phyloP scores from a whole-genome alignment of 2,113 vertebrate genomes.

The Oxygymnocypris stewartii region DNA sequence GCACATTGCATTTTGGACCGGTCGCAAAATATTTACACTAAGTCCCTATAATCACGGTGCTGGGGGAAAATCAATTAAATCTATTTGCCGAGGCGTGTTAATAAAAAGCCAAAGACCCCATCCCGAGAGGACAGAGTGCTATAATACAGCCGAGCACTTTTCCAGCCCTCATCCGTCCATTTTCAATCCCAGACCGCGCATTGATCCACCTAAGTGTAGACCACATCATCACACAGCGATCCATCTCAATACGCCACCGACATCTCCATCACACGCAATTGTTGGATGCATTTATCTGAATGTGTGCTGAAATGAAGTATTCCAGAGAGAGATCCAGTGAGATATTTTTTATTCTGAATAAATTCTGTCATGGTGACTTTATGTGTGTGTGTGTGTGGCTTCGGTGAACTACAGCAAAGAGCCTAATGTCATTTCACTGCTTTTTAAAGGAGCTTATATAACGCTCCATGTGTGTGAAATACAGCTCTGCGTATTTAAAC shows the following conservation, averaged over 20 bases:
- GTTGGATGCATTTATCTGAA: slow-evolving; percentile 37
- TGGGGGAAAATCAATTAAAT: slow-evolving; percentile 50
- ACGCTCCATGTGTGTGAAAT: not conserved
- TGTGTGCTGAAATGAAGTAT: slow-evolving; percentile 34
- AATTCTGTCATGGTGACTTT: not conserved
- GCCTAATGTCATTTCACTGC: not conserved
- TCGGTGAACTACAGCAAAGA: not conserved
- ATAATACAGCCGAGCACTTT: slow-evolving; percentile 2
- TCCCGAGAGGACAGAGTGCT: slow-evolving; percentile 26
- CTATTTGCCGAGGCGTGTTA: slow-evolving; percentile 42
- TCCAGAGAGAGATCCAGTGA: not conserved
- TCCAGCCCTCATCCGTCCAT: slow-evolving; percentile 19
- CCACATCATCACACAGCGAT: slow-evolving; percentile 10
- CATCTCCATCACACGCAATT: slow-evolving; percentile 42
- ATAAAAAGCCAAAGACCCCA: slow-evolving; percentile 42
- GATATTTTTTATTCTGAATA: not conserved
- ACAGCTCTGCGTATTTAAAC: not conserved
- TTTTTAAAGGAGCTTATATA: not conserved
- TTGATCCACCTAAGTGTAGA: slow-evolving; percentile 38
- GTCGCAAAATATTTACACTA: slow-evolving; percentile 42
- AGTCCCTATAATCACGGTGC: slow-evolving; percentile 30
- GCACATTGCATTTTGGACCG: not conserved
- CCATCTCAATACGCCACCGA: slow-evolving; percentile 29
- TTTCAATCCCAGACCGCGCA: slow-evolving; percentile 47
- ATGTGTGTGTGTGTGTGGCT: slow-evolving; percentile 10